These are phyloP conservation scores for Oryzias sinensis DNA, from an alignment of 2,797 vertebrate genomes.

Conservation along the genomic window DNA sequence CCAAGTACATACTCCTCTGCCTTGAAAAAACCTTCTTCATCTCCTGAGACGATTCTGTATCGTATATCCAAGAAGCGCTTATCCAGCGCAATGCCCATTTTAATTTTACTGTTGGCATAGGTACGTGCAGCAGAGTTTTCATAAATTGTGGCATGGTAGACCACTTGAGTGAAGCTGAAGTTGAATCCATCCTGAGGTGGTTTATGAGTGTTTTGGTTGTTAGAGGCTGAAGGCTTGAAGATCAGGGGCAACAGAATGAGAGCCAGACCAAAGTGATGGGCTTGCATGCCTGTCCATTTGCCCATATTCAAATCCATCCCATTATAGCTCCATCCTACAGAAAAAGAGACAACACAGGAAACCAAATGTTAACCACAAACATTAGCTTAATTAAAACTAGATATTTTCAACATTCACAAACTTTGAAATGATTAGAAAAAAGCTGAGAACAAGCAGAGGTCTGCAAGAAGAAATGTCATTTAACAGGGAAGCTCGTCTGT, in stretches of 20 bases:
- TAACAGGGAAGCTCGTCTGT: too few relatives aligned
- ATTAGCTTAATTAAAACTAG: neutral
- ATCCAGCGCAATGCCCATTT: conserved; percentile 90
- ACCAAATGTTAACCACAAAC: conserved; percentile 28
- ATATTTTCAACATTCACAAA: too few relatives aligned
- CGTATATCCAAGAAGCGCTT: conserved; percentile 94
- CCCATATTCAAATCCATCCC: conserved; percentile 92
- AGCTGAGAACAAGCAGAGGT: too few relatives aligned
- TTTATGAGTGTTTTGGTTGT: conserved; percentile 73
- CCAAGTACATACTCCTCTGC: conserved; percentile 93
- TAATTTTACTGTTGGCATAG: conserved; percentile 89
- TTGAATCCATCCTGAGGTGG: conserved; percentile 60
- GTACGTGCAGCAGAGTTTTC: conserved; percentile 97
- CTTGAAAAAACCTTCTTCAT: conserved; percentile 97
- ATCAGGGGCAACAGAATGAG: conserved; percentile 83
- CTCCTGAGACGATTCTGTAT: conserved; percentile 93
- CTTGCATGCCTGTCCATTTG: conserved; percentile 83
- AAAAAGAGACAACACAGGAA: conserved; percentile 18
- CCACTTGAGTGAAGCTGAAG: conserved; percentile 88
- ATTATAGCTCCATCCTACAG: conserved; percentile 86
- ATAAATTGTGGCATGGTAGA: conserved; percentile 90
- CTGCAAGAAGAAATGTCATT: too few relatives aligned
- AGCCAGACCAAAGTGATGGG: conserved; percentile 76
- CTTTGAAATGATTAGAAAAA: too few relatives aligned
- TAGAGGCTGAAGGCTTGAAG: conserved; percentile 55